Conservation (phyloP, 2,113 vertebrate genomes). For the Cyprinus carpio region DNA sequence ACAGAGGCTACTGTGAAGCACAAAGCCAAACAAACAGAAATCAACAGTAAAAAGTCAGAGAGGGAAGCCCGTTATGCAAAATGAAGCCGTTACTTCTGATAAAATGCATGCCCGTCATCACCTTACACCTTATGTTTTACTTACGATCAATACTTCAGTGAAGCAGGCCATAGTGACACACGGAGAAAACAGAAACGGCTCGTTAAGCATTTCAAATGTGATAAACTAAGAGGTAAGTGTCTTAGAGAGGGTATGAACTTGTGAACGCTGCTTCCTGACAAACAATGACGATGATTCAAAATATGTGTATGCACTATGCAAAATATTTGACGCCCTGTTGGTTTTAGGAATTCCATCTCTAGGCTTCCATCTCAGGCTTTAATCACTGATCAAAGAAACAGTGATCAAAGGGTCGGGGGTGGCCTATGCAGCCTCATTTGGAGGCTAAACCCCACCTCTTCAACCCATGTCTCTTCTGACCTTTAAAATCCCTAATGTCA, state of each 20-base stretch:
- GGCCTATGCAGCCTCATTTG: constrained; percentile 4
- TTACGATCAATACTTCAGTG: not conserved
- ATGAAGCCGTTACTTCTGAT: not conserved
- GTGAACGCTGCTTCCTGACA: not conserved
- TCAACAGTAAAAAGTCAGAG: constrained; percentile 45
- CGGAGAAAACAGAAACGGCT: not conserved
- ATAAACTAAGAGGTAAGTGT: not conserved
- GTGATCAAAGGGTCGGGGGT: constrained; percentile 32
- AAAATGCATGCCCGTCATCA: no score
- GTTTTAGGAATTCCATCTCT: not conserved
- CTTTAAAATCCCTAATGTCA: not conserved
- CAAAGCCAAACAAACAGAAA: constrained; percentile 60
- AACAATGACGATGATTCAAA: not conserved
- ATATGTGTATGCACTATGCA: not conserved
- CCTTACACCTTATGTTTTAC: not conserved
- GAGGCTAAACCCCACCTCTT: constrained; percentile 1
- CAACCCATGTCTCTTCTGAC: not conserved
- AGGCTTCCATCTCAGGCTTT: no score
- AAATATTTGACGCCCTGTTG: not conserved
- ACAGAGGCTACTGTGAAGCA: constrained; percentile 67
- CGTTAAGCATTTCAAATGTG: not conserved
- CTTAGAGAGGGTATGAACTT: not conserved
- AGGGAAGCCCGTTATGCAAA: not conserved
- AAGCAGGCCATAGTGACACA: not conserved
- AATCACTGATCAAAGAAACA: constrained; percentile 26